Evolutionary conservation across 2,113 vertebrate genomes (phyloP), one percentile per base, ranked within the genome.

Genomic region (Drymodes brunneopygia): DNA sequence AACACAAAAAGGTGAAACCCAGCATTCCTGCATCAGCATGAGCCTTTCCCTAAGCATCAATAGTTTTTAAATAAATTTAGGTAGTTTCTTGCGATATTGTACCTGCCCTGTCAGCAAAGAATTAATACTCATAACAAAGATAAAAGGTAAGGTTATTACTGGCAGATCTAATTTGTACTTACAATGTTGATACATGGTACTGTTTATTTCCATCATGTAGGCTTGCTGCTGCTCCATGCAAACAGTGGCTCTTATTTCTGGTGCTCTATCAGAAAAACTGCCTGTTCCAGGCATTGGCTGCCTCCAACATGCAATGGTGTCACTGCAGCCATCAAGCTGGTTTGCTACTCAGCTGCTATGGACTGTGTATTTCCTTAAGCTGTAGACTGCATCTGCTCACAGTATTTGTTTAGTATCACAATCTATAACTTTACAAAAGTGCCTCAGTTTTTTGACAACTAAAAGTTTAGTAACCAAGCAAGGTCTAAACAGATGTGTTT

Each of bases 351-450:
- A 42, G 53, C 27, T 38, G 69, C 38, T 42, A n/a, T 7, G 20
- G 47, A 29, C 47, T 6, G 6, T 50, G 12, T 15, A 29, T 44
- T 79, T 86, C 71, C 74, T 86, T 31, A n/a, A 75, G 36, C 40
- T 75, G 29, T 15, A 47, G 78, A 47, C 9, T 8, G 5, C 50
- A 69, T 56, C 58, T 86, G 51, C 42, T 87, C 42, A 70, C 33
- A 31, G 11, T 6, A 77, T 33, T 53, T 61, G 14, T 48, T 78
- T n/a, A 58, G 23, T 13, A 74, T 38, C 35, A 66, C 44, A 81
- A 13, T 23, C 35, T n/a, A 50, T 0, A 0, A 33, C 35, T 35
- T 74, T 54, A 33, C 0, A 0, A 23, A 54, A 61, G 9, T 0
- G 0, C 7, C 23, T 65, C 80, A 22, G 31, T 29, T 91, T 88